phyloP scores from a whole-genome alignment of 2,113 vertebrate species.

The Callocephalon fimbriatum region DNA sequence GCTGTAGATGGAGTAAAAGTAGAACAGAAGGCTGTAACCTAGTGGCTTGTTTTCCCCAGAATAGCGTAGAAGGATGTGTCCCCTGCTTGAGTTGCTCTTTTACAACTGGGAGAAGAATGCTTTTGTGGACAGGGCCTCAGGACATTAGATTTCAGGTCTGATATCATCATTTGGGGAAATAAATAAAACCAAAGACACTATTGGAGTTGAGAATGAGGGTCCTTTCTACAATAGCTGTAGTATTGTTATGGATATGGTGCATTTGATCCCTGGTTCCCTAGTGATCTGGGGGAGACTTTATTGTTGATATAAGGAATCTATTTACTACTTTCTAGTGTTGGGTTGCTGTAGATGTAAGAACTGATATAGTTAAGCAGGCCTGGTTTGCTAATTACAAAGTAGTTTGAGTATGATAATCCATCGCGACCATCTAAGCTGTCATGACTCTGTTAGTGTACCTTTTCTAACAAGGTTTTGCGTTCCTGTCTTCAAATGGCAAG shows the following conservation, averaged over 20 bases:
- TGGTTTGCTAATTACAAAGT: neutral
- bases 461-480: neutral
- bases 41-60: neutral
- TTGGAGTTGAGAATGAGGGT: neutral
- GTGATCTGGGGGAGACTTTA: neutral
- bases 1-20: neutral
- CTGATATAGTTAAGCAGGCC: neutral
- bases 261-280: neutral
- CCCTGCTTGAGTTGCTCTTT: neutral
- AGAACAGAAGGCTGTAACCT: neutral
- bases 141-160: neutral
- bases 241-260: neutral
- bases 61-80: neutral
- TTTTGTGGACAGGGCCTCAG: neutral
- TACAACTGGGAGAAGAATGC: neutral
- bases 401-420: neutral
- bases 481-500: neutral
- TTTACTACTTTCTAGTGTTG: neutral
- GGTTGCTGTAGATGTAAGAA: neutral
- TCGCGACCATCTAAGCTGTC: neutral
- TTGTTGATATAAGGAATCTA: neutral
- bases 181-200: neutral
- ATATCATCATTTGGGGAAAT: neutral
- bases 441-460: neutral
- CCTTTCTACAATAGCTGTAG: neutral